Percentiles rank a stretch among this genome's conserved stretches.
These are phyloP conservation scores for Paralichthys olivaceus DNA, from an alignment of 2,113 vertebrate genomes.

Conservation along the genomic window DNA sequence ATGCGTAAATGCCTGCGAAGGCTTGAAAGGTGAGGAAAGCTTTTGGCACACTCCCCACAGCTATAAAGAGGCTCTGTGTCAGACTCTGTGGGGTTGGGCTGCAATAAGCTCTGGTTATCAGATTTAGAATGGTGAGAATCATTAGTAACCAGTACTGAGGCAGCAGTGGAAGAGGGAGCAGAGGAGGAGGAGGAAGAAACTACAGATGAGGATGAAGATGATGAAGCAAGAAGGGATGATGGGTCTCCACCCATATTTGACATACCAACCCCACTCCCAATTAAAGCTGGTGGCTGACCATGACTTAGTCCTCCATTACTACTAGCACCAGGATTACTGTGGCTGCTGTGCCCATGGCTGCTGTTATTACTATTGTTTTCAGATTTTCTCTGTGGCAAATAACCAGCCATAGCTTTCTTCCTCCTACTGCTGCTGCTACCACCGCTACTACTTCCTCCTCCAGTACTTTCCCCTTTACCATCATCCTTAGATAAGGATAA, in stretches of 20 bases:
- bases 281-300: slow-evolving; percentile 78
- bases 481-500: slow-evolving; percentile 85
- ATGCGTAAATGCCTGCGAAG: slow-evolving; percentile 86
- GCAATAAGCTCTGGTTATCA: slow-evolving; percentile 79
- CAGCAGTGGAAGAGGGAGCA: slow-evolving; percentile 83
- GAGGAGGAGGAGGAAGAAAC: slow-evolving; percentile 84
- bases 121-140: slow-evolving; percentile 83
- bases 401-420: slow-evolving; percentile 87
- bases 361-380: slow-evolving; percentile 74
- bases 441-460: slow-evolving; percentile 74
- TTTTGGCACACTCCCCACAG: slow-evolving; percentile 86
- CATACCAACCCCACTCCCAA: slow-evolving; percentile 80
- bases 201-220: slow-evolving; percentile 83
- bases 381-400: slow-evolving; percentile 85
- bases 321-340: slow-evolving; percentile 75
- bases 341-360: slow-evolving; percentile 73
- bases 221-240: slow-evolving; percentile 80
- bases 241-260: slow-evolving; percentile 80
- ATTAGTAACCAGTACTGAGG: slow-evolving; percentile 84
- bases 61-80: slow-evolving; percentile 81
- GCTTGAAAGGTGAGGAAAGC: slow-evolving; percentile 86
- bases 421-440: slow-evolving; percentile 80
- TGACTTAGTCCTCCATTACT: slow-evolving; percentile 80
- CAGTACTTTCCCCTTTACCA: slow-evolving; percentile 78
- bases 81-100: slow-evolving; percentile 74